These are phyloP conservation scores for Dasyornis broadbenti DNA, from an alignment of 2,113 vertebrate species.

Conservation along the genomic window DNA sequence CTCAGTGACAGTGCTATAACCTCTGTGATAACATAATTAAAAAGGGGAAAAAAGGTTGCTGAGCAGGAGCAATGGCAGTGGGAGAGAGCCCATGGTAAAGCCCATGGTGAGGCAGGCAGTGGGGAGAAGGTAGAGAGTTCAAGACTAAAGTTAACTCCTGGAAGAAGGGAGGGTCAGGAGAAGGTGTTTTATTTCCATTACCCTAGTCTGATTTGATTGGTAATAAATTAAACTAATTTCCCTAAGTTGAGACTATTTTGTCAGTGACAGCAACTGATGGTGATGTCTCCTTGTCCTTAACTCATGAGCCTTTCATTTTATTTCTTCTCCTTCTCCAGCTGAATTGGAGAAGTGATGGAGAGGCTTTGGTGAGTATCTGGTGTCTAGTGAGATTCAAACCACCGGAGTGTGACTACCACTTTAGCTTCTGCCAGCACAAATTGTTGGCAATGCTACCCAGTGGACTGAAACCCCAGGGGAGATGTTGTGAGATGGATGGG, in stretches of 20 bases:
- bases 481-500: neutral
- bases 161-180: neutral
- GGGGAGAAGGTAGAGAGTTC: neutral
- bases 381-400: neutral
- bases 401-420: neutral
- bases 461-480: neutral
- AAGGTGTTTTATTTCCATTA: neutral
- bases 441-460: neutral
- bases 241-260: neutral
- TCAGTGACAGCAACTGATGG: too few species aligned
- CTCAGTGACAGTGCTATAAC: accelerated
- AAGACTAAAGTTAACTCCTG: neutral
- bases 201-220: neutral
- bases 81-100: neutral
- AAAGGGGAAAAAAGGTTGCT: accelerated
- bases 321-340: neutral
- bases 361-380: neutral
- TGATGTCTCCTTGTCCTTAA: neutral
- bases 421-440: conserved; percentile 12
- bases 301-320: neutral
- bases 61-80: neutral
- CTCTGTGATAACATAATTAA: neutral
- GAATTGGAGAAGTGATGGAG: neutral
- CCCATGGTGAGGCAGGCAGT: neutral
- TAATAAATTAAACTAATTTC: neutral